Conservation (phyloP, 1,140 invertebrate species). For the Drosophila seguyi region DNA sequence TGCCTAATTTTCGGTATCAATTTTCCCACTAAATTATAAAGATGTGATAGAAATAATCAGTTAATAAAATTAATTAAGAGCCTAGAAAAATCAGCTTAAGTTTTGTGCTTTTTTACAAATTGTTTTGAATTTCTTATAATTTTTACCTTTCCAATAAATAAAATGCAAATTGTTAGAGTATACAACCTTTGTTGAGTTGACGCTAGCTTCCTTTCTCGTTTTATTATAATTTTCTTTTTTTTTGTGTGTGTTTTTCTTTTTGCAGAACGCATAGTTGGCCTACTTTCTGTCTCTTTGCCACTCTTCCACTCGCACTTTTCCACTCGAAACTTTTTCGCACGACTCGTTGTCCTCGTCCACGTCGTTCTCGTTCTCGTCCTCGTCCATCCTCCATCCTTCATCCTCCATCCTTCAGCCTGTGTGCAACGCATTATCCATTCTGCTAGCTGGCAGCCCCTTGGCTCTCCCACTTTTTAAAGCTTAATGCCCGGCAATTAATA, state of each 20-base stretch:
- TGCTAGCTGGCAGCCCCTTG: not conserved
- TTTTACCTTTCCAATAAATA: not conserved
- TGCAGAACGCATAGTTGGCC: constrained; percentile 33
- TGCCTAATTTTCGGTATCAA: too few relatives aligned
- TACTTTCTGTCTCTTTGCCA: constrained; percentile 33
- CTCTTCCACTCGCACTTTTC: not conserved
- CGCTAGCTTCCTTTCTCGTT: not conserved
- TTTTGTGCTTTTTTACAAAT: too few relatives aligned
- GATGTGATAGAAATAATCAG: too few relatives aligned
- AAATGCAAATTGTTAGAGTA: not conserved
- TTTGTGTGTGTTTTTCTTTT: not conserved
- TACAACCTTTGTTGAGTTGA: not conserved
- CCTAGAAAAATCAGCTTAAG: too few relatives aligned
- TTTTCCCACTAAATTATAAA: too few relatives aligned
- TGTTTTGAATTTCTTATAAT: too few relatives aligned
- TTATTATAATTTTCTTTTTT: not conserved
- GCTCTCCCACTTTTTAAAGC: constrained; percentile 18
- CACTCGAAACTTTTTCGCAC: constrained; percentile 7
- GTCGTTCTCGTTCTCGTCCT: not conserved
- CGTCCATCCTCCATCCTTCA: constrained; percentile 1
- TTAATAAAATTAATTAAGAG: too few relatives aligned
- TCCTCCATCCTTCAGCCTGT: not conserved
- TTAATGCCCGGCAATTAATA: constrained; percentile 53
- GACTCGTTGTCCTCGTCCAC: constrained; percentile 2
- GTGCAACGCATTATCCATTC: constrained; percentile 3